These are phyloP conservation scores for Dryadula phaetusa DNA, from an alignment of 2,888 invertebrate species.

Conservation along the genomic window DNA sequence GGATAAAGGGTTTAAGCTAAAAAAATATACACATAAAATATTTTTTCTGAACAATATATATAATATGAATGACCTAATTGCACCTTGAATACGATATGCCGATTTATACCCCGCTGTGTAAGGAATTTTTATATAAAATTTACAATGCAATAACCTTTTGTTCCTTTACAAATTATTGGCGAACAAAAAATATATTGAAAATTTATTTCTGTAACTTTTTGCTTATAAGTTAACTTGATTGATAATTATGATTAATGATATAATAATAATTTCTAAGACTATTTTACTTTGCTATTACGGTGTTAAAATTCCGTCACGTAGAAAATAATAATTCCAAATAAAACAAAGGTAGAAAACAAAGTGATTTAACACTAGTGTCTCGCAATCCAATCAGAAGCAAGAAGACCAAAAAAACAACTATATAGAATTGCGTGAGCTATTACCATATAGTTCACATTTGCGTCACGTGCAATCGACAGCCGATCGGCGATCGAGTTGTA, in stretches of 20 bases:
- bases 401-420: slow-evolving; percentile 44
- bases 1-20: too few species aligned
- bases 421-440: slow-evolving; percentile 51
- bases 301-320: too few species aligned
- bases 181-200: slow-evolving; percentile 15
- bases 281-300: too few species aligned
- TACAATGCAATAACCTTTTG: slow-evolving; percentile 23
- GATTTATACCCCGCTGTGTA: slow-evolving; percentile 20
- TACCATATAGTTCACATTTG: slow-evolving; percentile 70
- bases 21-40: not conserved
- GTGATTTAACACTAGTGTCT: not conserved
- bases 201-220: not conserved
- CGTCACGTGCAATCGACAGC: slow-evolving; percentile 70
- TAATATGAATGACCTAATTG: slow-evolving; percentile 21
- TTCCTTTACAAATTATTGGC: slow-evolving; percentile 18
- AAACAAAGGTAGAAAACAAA: not conserved
- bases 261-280: too few species aligned
- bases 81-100: slow-evolving; percentile 20
- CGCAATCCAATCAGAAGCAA: not conserved
- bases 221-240: not conserved
- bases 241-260: too few species aligned
- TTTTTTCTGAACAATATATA: not conserved
- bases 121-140: slow-evolving; percentile 23
- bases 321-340: too few species aligned
- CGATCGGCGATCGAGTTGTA: slow-evolving; percentile 61